Evolutionary conservation across 2,113 vertebrate species (phyloP), one percentile per base, ranked within the genome.

Genomic region (Sus scrofa): DNA sequence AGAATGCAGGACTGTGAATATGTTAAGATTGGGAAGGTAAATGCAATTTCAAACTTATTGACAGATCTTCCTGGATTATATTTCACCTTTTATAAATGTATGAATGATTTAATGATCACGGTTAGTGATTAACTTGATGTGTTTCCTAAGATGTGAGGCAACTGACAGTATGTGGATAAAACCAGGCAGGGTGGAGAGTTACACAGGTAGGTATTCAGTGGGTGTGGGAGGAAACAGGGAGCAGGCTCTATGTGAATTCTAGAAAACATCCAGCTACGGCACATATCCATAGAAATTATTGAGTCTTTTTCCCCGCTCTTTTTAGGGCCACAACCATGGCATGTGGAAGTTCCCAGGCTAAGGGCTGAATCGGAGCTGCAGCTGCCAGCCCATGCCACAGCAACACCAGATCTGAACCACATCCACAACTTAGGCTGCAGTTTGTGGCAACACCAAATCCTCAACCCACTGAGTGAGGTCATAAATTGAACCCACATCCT

Each of bases 71-170:
- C n/a, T 74, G 32, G n/a, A 52, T 50, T 86, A 7, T 52, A 83
- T 62, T 63, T 96, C 13, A 9, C 30, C 20, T 86, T 50, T 70
- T 88, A 68, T 73, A 63, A 73, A 32, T n/a, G 34, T 22, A 73
- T 15, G 44, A 32, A 77, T 90, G 58, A 89, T 39, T 84, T 52
- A 87, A 37, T 44, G 32, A n/a, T 62, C 62, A 85, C 44, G 20
- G 52, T 50, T 63, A 54, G 24, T 54, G 58, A 91, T 39, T 60
- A 82, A 63, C 67, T 74, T 26, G 27, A 82, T 56, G 50, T 52
- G 50, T 86, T 95, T 86, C 22, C 39, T 93, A 91, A 93, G 26
- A 63, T 16, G 26, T 79, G 54, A 93, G 30, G 70, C 27, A 97
- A 91, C 34, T 68, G 50, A 70, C 4, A 96, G 52, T 50, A n/a